Conservation (phyloP, 2,797 vertebrate genomes). For the Hoplostethus mediterraneus region DNA sequence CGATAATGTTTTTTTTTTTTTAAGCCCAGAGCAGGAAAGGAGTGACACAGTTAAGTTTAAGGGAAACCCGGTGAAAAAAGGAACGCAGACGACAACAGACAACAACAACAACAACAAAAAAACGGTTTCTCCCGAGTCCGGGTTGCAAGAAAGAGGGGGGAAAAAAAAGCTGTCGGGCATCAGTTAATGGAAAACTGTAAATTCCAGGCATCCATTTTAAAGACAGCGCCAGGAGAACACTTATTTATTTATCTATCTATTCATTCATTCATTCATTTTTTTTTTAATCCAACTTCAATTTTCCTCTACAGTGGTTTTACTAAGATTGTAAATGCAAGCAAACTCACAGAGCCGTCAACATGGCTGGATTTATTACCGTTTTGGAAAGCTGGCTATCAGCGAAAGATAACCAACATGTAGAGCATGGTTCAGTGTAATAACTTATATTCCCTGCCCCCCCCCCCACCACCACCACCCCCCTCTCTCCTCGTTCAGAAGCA, state of each 20-base stretch:
- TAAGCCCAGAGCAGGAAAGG: slow-evolving; percentile 54
- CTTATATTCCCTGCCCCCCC: slow-evolving; percentile 52
- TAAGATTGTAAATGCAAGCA: slow-evolving; percentile 86
- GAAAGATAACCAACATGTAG: slow-evolving; percentile 83
- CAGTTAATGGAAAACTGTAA: slow-evolving; percentile 87
- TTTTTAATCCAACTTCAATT: slow-evolving; percentile 87
- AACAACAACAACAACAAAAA: slow-evolving; percentile 33
- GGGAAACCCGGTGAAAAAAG: slow-evolving; percentile 63
- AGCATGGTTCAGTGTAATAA: slow-evolving; percentile 75
- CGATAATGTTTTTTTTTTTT: slow-evolving; percentile 58
- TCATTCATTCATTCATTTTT: slow-evolving; percentile 68
- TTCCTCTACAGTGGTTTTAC: slow-evolving; percentile 87
- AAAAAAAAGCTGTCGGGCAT: slow-evolving; percentile 71
- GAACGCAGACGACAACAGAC: slow-evolving; percentile 59
- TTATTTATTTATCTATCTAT: slow-evolving; percentile 87
- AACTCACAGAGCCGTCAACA: slow-evolving; percentile 80
- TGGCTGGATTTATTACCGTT: slow-evolving; percentile 82
- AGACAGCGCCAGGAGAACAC: slow-evolving; percentile 81
- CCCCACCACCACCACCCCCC: slow-evolving; percentile 22
- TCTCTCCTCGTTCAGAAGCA: slow-evolving; percentile 54
- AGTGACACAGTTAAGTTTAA: slow-evolving; percentile 63
- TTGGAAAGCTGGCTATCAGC: slow-evolving; percentile 83
- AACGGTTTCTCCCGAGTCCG: slow-evolving; percentile 51
- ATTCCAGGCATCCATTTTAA: slow-evolving; percentile 84
- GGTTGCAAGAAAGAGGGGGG: slow-evolving; percentile 62